Base-by-base conservation (phyloP, 1,140 invertebrate genomes). In the Caenorhabditis brenneri region DNA sequence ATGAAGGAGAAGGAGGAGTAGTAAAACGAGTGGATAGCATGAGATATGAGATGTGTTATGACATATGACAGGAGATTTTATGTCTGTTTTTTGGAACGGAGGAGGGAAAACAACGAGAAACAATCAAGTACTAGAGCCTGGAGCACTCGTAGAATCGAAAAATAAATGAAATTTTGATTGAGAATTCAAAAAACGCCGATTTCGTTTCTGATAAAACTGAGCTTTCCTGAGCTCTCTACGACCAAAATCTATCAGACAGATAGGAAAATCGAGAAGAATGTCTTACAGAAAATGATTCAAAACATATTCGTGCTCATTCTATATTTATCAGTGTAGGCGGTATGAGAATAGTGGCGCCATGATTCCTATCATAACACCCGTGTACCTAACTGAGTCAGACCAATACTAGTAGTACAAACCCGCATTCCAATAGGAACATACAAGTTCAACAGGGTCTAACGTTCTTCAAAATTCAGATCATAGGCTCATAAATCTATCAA, bases 271-370 rank as follows among this genome's bases (percentile, higher is more conserved):
- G n/a, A 51, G 19, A 19, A 16, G 48, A 46, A 46, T 2, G 5
- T 51, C 15, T 19, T 5, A 51, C 15, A 16, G 15, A 5, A n/a
- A 51, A 51, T 15, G 48, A n/a, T 51, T 51, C 48, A n/a, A 51
- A 19, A n/a, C 15, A n/a, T 19, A 51, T 51, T n/a, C 7, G n/a
- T 51, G 48, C n/a, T 51, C 48, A 10, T n/a, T 19, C 12, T n/a
- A n/a, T n/a, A n/a, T n/a, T n/a, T 51, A 51, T 51, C 48, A 51
- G 48, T 51, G 48, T 51, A 55, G 51, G 53, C 53, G 53, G 53
- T 51, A 16, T n/a, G n/a, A n/a, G n/a, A 42, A 42, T 6, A 55
- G 7, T 6, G 53, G 24, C 53, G 53, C 53, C 53, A 27, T n/a
- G 22, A 22, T 55, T 55, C 53, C 53, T 55, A 55, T 55, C 53